A percentile compares a stretch with the other conserved stretches of the same genome.
These are phyloP conservation scores for Clamator glandarius DNA, from an alignment of 2,797 vertebrate genomes.

Conservation along the genomic window DNA sequence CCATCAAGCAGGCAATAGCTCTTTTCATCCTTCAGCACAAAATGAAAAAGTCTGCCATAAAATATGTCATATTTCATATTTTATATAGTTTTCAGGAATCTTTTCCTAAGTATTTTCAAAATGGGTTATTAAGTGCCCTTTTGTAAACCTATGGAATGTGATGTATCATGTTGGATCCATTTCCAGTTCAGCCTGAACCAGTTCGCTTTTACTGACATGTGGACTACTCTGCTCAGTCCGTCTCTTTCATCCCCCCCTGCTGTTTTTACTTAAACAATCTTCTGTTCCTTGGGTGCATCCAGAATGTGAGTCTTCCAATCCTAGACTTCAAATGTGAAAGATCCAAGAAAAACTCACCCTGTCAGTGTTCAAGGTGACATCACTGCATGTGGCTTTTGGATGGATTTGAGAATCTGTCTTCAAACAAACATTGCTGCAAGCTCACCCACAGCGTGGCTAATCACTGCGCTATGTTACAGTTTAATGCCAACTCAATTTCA, in stretches of 20 bases:
- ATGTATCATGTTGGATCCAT: rapidly evolving
- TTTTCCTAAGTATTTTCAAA: background rate
- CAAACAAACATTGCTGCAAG: slow-evolving; percentile 43
- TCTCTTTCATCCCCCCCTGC: background rate
- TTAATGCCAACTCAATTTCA: slow-evolving; percentile 52
- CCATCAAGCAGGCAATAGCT: background rate
- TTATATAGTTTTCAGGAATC: background rate
- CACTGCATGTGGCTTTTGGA: slow-evolving; percentile 34
- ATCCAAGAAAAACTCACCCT: slow-evolving; percentile 3
- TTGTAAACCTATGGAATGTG: background rate
- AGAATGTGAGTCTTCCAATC: background rate
- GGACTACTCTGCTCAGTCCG: background rate
- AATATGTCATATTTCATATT: background rate
- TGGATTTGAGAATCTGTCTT: slow-evolving; percentile 1
- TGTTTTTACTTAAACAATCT: slow-evolving; percentile 3
- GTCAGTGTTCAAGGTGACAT: slow-evolving; percentile 40
- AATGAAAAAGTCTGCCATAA: background rate
- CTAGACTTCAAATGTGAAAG: slow-evolving; percentile 7
- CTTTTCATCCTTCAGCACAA: background rate
- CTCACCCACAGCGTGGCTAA: slow-evolving; percentile 16
- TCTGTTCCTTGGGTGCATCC: background rate
- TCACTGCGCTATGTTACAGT: background rate
- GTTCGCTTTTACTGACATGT: background rate
- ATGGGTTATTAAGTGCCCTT: background rate
- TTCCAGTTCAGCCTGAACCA: background rate